Evolutionary conservation across 2,888 invertebrate genomes (phyloP), one percentile per base, ranked within the genome.

Genomic region (Temnothorax ravouxi): DNA sequence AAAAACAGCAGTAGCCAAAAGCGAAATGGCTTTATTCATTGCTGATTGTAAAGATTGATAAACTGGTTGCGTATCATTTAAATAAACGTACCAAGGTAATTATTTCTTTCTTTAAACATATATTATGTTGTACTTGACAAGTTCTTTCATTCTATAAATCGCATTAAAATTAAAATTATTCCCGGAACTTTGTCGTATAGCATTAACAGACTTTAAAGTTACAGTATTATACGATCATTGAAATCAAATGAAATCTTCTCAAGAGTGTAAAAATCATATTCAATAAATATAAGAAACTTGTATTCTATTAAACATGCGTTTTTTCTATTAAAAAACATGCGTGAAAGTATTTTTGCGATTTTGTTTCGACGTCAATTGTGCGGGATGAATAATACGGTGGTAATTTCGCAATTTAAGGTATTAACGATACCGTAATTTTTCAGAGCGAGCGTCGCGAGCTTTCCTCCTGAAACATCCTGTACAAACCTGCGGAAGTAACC

Each of bases 401-500:
- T 15, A 47, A n/a, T 47, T 21, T 6, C n/a, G n/a, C 13, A 3
- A 59, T 50, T 75, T 21, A 38, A 41, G 29, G 5, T 75, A 75
- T 75, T 21, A 47, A 38, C 56, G 41, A 34, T 61, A 75, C 25
- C 18, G 9, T 61, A 9, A 76, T 56, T 44, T 67, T 44, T n/a
- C 66, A n/a, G 25, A 38, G 4, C 62, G 15, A 41, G 1, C 59
- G n/a, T 64, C 50, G 64, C 38, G 21, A 34, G n/a, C 13, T 21
- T 29, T 18, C 38, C 41, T 69, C 34, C 50, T 21, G 80, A 44
- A 61, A 64, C 50, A 13, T 44, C 59, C 66, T 54, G 54, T 67
- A 67, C 56, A 61, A 59, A 80, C 61, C 25, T 13, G 67, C 56
- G 47, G 71, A 71, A 83, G 54, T 61, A 83, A 66, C 77, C 52